Evolutionary conservation across 1,140 invertebrate species (phyloP).

Genomic region (Tetragonula clypearis): DNA sequence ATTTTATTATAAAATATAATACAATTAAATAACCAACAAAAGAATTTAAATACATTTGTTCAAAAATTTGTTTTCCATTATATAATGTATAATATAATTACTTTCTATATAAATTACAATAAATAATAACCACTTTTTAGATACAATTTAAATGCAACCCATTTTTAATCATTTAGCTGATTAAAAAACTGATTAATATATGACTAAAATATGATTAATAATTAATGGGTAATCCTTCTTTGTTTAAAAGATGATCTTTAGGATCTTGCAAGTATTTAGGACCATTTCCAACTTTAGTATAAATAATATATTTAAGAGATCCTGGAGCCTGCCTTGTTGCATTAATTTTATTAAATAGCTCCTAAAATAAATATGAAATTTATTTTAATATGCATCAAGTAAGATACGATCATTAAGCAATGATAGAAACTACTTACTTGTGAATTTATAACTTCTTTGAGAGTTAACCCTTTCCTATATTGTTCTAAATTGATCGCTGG

Average conservation of each 20-base stretch:
- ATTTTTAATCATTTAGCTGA: constrained; percentile 19
- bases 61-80: neutral
- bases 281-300: constrained; percentile 89
- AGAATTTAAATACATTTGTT: neutral
- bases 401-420: neutral
- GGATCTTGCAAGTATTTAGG: constrained; percentile 82
- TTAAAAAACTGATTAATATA: too few species aligned
- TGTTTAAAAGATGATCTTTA: constrained; percentile 83
- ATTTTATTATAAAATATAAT: neutral
- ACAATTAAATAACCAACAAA: neutral
- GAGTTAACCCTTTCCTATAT: constrained; percentile 84
- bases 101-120: neutral
- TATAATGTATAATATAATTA: neutral
- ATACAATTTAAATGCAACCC: neutral
- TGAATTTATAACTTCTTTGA: constrained; percentile 68
- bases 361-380: constrained; percentile 72
- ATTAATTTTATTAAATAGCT: constrained; percentile 77
- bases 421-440: constrained; percentile 57
- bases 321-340: constrained; percentile 80
- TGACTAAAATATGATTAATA: too few species aligned
- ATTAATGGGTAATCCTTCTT: constrained; percentile 63
- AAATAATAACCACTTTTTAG: neutral
- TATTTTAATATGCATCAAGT: neutral
- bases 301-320: constrained; percentile 91
- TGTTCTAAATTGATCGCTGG: constrained; percentile 76